Evolutionary conservation across 2,113 vertebrate genomes (phyloP).

Genomic region (Antennarius striatus): DNA sequence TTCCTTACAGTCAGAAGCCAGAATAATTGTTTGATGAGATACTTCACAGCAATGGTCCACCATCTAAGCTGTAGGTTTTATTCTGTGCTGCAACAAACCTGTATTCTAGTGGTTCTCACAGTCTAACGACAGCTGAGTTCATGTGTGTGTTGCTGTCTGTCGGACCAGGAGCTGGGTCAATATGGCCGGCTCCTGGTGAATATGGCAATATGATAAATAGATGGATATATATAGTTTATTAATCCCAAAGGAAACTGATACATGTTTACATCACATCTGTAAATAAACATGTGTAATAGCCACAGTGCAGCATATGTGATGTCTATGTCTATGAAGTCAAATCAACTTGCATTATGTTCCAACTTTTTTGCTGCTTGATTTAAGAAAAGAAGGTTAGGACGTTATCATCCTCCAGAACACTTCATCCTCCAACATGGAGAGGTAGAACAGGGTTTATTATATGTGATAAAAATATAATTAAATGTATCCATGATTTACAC

Average conservation of each 20-base stretch:
- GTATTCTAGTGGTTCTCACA: slow-evolving; percentile 3
- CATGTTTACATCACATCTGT: neutral
- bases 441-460: neutral
- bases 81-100: neutral
- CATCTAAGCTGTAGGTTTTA: slow-evolving; percentile 1
- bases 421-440: no score
- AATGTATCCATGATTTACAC: slow-evolving; percentile 1
- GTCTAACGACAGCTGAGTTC: neutral
- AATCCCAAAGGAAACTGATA: no score
- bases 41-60: neutral
- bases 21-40: slow-evolving; percentile 4
- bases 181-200: no score
- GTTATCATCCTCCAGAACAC: no score
- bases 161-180: slow-evolving; percentile 18
- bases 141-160: neutral
- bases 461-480: slow-evolving; percentile 1
- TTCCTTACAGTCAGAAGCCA: neutral
- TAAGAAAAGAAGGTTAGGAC: no score
- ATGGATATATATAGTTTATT: no score
- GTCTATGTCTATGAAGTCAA: no score
- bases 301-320: no score
- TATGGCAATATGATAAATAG: no score
- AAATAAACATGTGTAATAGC: no score
- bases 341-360: no score
- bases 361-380: no score